Evolutionary conservation across 53 echinoderm and acorn worm genomes (phyloP).

Genomic region (Patiria pectinifera): DNA sequence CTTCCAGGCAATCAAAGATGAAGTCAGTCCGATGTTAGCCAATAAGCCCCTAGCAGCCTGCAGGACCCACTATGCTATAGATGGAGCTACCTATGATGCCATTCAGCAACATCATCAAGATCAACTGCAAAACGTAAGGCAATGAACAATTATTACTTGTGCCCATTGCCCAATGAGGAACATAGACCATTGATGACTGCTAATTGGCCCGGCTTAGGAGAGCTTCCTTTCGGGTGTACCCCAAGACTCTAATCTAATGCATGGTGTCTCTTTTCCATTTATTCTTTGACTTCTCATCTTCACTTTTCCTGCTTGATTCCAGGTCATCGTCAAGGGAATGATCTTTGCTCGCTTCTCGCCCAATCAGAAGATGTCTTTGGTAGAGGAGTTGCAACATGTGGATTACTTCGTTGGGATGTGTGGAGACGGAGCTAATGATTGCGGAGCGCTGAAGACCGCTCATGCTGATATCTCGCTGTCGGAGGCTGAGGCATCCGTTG

Average conservation of each 20-base stretch:
- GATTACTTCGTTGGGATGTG: conserved; percentile 78
- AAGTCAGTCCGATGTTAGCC: background rate
- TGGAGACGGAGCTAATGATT: conserved; percentile 84
- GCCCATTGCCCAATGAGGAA: no score
- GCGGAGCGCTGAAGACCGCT: conserved; percentile 82
- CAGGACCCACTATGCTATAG: conserved; percentile 50
- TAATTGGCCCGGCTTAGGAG: no score
- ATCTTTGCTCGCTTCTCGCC: conserved; percentile 87
- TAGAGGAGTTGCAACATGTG: conserved; percentile 69
- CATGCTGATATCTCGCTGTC: conserved; percentile 75
- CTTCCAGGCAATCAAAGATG: background rate
- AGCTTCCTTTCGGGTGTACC: no score
- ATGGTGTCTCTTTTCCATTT: no score
- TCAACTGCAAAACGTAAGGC: conserved; percentile 81
- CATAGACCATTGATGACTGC: no score
- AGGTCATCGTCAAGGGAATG: conserved; percentile 86
- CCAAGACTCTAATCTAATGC: no score
- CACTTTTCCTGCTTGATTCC: background rate
- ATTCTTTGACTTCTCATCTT: background rate
- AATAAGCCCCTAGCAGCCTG: background rate
- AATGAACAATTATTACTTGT: background rate
- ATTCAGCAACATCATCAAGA: conserved; percentile 73
- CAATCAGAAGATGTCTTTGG: conserved; percentile 75
- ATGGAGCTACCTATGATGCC: conserved; percentile 72
- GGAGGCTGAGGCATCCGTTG: conserved; percentile 82